Conservation (phyloP, 2,113 vertebrate species). For the Trogon melanurus region DNA sequence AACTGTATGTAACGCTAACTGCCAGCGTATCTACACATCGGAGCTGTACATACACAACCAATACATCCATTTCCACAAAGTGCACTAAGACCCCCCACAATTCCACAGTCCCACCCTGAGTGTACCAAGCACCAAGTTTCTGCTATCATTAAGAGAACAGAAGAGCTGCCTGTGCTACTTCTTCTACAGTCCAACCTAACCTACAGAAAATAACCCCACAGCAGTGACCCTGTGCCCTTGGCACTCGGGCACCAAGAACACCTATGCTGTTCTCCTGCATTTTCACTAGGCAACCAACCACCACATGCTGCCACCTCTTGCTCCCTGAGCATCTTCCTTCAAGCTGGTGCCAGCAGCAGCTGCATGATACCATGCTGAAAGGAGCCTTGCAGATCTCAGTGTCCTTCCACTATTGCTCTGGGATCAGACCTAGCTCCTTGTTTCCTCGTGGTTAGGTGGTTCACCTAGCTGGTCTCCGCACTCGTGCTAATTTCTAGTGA, state of each 20-base stretch:
- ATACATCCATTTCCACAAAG: not conserved
- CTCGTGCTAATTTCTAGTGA: not conserved
- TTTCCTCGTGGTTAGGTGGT: not conserved
- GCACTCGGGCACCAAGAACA: not conserved
- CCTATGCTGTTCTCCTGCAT: not conserved
- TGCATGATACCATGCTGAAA: not conserved
- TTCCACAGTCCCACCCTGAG: not conserved
- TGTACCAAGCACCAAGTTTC: not conserved
- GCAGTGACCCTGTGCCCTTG: not conserved
- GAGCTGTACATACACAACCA: not conserved
- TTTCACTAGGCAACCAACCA: not conserved
- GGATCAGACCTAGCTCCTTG: not conserved
- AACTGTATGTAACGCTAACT: not conserved
- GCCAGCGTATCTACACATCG: not conserved
- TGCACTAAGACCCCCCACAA: not conserved
- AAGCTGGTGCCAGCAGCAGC: not conserved
- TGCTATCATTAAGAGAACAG: not conserved
- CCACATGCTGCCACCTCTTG: not conserved
- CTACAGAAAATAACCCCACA: not conserved
- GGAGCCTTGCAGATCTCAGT: not conserved
- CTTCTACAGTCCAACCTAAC: not conserved
- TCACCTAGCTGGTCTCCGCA: not conserved
- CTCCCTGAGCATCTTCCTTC: not conserved
- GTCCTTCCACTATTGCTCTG: not conserved
- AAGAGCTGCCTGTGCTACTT: not conserved